A percentile compares a stretch with the other conserved stretches of the same genome.
phyloP scores from a whole-genome alignment of 2,888 invertebrate species.

The Plebejus anna region DNA sequence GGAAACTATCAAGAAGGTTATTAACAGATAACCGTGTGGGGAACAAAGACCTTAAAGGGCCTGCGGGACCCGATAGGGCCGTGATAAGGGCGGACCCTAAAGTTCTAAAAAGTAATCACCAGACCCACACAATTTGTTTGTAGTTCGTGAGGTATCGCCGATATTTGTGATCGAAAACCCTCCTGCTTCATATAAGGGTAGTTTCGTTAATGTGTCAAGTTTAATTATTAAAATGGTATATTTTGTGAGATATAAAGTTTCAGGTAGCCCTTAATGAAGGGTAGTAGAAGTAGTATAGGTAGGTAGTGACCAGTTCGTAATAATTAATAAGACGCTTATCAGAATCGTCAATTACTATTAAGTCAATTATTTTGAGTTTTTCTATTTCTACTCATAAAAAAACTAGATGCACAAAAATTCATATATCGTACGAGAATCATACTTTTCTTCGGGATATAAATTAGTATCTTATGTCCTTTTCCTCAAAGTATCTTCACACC shows the following conservation, averaged over 20 bases:
- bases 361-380: too few species aligned
- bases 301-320: too few species aligned
- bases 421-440: too few species aligned
- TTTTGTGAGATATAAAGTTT: background rate
- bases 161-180: background rate
- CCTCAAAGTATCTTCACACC: too few species aligned
- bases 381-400: too few species aligned
- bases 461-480: too few species aligned
- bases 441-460: too few species aligned
- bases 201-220: background rate
- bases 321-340: too few species aligned
- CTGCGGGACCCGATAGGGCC: background rate
- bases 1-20: background rate
- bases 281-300: too few species aligned
- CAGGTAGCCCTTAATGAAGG: too few species aligned
- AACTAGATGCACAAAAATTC: too few species aligned
- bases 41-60: slow-evolving; percentile 8
- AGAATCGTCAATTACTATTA: too few species aligned
- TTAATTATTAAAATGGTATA: background rate
- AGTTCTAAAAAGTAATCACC: slow-evolving; percentile 2
- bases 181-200: background rate
- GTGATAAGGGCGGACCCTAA: background rate
- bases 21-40: background rate
- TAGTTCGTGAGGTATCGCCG: background rate
- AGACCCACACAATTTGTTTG: background rate